phyloP scores from a whole-genome alignment of 1,140 invertebrate species.

The Liolophura sinensis region DNA sequence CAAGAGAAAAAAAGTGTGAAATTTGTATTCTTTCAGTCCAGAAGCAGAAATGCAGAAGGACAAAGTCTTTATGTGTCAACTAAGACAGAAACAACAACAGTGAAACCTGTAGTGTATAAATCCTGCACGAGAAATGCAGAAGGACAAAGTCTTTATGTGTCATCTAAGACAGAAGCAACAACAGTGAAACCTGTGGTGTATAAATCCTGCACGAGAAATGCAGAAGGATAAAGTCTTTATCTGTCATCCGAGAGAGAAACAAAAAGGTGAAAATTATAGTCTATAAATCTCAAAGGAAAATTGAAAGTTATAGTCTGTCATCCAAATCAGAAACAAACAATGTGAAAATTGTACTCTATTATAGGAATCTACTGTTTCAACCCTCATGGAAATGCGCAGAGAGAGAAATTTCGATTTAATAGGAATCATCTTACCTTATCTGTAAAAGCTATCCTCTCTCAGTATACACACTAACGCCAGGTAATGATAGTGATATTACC shows the following conservation, averaged over 20 bases:
- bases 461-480: no score
- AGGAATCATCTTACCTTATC: no score
- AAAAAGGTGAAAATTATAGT: slow-evolving; percentile 92
- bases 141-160: no score
- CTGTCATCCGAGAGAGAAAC: slow-evolving; percentile 42
- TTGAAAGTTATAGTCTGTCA: not conserved
- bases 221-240: not conserved
- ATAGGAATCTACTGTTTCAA: no score
- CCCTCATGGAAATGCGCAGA: slow-evolving; percentile 64
- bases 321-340: slow-evolving; percentile 74
- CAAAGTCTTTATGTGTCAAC: no score
- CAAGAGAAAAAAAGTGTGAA: slow-evolving; percentile 84
- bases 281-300: slow-evolving; percentile 78
- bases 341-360: slow-evolving; percentile 95
- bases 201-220: slow-evolving; percentile 77
- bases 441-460: no score
- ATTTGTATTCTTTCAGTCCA: slow-evolving; percentile 95
- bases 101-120: not conserved
- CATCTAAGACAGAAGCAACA: slow-evolving; percentile 62
- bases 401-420: not conserved
- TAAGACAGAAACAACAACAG: slow-evolving; percentile 10
- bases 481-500: no score
- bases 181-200: slow-evolving; percentile 90
- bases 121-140: no score
- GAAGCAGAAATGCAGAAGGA: slow-evolving; percentile 49